Evolutionary conservation across 2,888 invertebrate genomes (phyloP), one percentile per base, ranked within the genome.

Genomic region (Lepidonotus clava): DNA sequence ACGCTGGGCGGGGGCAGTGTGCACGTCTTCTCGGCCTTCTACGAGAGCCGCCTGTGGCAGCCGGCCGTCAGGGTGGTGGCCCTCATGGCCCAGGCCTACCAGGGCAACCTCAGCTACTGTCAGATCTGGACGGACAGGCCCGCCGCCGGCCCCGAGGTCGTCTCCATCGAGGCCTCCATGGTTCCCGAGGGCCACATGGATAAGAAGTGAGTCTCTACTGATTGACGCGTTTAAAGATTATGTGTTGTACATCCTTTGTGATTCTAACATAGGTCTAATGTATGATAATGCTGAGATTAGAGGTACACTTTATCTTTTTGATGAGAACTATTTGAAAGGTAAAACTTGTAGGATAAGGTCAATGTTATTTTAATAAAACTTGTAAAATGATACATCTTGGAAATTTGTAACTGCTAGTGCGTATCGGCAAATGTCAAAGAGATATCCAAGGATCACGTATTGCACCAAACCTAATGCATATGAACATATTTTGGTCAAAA

Each of bases 21-120:
- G 41, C 51, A 80, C 46, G 80, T 80, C 5, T 83, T 83, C 38
- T 83, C 83, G 1, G 83, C 83, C n/a, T 83, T 56, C 56, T 83
- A 83, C 56, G 83, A 83, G 36, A 53, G 34, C 51, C 83, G 83
- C 56, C n/a, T 61, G 34, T 61, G 61, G 56, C 83, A 56, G 56
- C 83, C 83, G n/a, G 83, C 61, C 2, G 56, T 83, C 14, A 53
- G 83, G 4, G 51, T 83, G n/a, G 32, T 83, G n/a, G 83, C 56
- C 2, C 5, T 83, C 4, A 61, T 61, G 61, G 61, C 34, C 0
- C 53, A 53, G 53, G 51, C 4, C 1, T 8, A 83, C 83, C 11
- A 14, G 5, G 83, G 32, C 36, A 61, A 61, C 83, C 53, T 83
- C 32, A 32, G 38, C 28, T 83, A 28, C 83, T 83, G 83, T 56